Percentiles rank a stretch among this genome's conserved stretches.
These are phyloP conservation scores for Oxycera nigricornis DNA, from an alignment of 2,888 invertebrate species.

Conservation along the genomic window DNA sequence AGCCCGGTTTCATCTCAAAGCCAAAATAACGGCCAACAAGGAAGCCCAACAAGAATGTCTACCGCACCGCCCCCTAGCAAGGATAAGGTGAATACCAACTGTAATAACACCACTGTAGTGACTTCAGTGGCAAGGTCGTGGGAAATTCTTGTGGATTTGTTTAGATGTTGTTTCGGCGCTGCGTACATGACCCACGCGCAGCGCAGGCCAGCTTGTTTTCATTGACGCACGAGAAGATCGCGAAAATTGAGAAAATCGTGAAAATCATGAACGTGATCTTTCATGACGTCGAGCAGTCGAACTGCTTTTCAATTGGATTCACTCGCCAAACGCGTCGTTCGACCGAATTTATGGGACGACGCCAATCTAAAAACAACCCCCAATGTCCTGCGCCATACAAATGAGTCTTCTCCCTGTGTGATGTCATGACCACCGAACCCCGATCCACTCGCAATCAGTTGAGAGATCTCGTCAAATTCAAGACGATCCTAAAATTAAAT, in stretches of 20 bases:
- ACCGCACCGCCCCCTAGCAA: constrained; percentile 37
- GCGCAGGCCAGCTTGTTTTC: neutral
- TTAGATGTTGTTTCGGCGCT: neutral
- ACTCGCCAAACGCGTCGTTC: neutral
- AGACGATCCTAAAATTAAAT: constrained; percentile 24
- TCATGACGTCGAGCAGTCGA: neutral
- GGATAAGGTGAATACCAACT: constrained; percentile 49
- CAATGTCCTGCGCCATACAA: neutral
- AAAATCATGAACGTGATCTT: constrained; percentile 6
- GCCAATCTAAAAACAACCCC: neutral
- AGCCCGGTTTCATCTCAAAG: neutral
- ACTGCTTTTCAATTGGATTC: neutral
- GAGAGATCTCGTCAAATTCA: neutral
- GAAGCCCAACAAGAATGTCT: neutral
- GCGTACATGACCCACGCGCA: neutral
- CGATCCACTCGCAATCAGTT: neutral
- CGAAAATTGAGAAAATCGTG: neutral
- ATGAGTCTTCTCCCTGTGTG: neutral
- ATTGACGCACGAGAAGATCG: constrained; percentile 7
- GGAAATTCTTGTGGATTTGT: neutral
- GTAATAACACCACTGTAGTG: neutral
- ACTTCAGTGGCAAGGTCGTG: constrained; percentile 27
- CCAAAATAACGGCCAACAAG: neutral
- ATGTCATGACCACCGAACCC: neutral
- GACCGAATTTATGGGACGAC: neutral